A percentile compares a stretch with the other conserved stretches of the same genome.
Conservation (phyloP, 2,888 invertebrate species). For the Cremastinae sp. region DNA sequence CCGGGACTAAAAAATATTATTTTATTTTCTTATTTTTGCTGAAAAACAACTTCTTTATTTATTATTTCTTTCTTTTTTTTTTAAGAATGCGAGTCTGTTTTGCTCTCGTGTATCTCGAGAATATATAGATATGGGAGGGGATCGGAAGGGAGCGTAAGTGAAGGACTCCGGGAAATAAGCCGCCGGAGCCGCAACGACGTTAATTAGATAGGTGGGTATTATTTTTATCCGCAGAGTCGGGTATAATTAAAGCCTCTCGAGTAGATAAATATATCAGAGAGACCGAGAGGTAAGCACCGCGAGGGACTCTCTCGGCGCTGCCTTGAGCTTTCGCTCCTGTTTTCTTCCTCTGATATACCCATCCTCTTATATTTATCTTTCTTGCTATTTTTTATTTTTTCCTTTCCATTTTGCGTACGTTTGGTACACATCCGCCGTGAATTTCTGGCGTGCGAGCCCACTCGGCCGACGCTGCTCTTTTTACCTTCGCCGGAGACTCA, state of each 20-base stretch:
- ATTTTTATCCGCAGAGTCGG: slow-evolving; percentile 67
- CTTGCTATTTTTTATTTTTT: no score
- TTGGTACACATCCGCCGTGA: slow-evolving; percentile 64
- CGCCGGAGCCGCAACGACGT: slow-evolving; percentile 61
- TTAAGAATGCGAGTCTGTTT: slow-evolving; percentile 8
- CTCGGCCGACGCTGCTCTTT: slow-evolving; percentile 66
- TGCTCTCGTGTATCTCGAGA: no score
- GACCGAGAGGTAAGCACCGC: slow-evolving; percentile 70
- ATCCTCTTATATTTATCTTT: slow-evolving; percentile 3
- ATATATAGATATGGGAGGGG: slow-evolving; percentile 17
- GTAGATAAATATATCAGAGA: slow-evolving; percentile 77
- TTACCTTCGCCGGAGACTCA: slow-evolving; percentile 50
- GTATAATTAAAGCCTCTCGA: slow-evolving; percentile 79
- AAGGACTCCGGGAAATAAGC: slow-evolving; percentile 50
- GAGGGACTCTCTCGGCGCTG: slow-evolving; percentile 42
- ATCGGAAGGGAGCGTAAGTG: slow-evolving; percentile 18
- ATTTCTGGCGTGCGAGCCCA: slow-evolving; percentile 66
- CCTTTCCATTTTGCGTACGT: neutral
- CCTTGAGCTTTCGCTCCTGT: slow-evolving; percentile 47
- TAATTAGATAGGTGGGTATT: slow-evolving; percentile 67
- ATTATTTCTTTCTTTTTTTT: neutral
- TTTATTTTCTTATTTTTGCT: no score
- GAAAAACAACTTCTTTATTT: neutral
- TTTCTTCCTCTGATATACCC: slow-evolving; percentile 30
- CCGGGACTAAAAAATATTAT: no score